Evolutionary conservation across 2,113 vertebrate genomes (phyloP).

Genomic region (Mobula birostris): DNA sequence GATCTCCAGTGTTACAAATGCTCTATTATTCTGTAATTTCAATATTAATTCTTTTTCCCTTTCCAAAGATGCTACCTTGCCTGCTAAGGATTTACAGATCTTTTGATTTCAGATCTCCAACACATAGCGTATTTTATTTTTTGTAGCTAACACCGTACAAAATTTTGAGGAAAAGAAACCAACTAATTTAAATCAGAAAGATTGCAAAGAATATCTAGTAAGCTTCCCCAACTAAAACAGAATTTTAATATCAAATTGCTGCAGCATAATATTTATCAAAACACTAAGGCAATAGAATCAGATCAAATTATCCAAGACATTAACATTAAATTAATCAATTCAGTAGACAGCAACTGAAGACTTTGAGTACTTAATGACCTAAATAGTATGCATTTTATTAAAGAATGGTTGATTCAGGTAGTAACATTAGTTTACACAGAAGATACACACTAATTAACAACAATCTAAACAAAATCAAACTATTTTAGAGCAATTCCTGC

Average conservation of each 20-base stretch:
- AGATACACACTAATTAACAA: not conserved
- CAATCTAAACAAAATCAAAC: not conserved
- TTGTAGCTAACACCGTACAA: too few relatives aligned
- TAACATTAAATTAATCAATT: not conserved
- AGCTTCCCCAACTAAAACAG: not conserved
- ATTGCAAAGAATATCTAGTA: not conserved
- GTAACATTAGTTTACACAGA: not conserved
- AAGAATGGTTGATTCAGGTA: constrained; percentile 17
- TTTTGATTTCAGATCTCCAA: too few relatives aligned
- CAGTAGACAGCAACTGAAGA: not conserved
- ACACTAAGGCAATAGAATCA: not conserved
- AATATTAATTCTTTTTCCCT: too few relatives aligned
- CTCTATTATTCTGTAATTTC: too few relatives aligned
- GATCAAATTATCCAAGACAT: not conserved
- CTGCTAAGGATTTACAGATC: too few relatives aligned
- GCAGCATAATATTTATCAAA: not conserved
- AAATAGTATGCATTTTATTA: not conserved
- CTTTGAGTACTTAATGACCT: not conserved
- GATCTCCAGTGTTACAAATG: too few relatives aligned
- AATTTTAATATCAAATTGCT: constrained; percentile 8
- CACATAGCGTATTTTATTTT: too few relatives aligned
- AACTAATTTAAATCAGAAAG: not conserved
- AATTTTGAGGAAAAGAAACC: too few relatives aligned
- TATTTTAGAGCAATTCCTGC: not conserved
- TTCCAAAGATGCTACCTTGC: too few relatives aligned